Conservation (phyloP, 2,113 vertebrate species). For the Gadus chalcogrammus region DNA sequence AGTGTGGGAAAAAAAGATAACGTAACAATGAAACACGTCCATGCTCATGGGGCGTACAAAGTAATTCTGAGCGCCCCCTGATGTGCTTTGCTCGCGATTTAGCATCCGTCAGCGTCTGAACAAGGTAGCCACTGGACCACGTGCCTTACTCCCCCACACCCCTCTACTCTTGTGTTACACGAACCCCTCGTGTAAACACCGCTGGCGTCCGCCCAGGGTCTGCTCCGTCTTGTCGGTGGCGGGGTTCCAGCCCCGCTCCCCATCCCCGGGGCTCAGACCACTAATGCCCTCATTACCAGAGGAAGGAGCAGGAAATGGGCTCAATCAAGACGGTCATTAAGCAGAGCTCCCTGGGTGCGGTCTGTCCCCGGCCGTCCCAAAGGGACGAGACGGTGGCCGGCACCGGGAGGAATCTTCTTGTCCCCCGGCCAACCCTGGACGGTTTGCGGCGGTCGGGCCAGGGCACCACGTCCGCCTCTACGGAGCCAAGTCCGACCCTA, state of each 20-base stretch:
- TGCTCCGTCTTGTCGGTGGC: constrained; percentile 3
- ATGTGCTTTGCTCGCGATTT: too few relatives aligned
- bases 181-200: background rate
- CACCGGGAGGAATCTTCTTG: constrained; percentile 8
- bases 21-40: too few relatives aligned
- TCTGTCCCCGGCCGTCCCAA: constrained; percentile 21
- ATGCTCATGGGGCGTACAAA: too few relatives aligned
- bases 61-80: too few relatives aligned
- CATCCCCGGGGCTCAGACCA: constrained; percentile 30
- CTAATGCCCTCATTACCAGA: constrained; percentile 40
- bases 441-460: constrained; percentile 10
- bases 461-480: too few relatives aligned
- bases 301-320: constrained; percentile 29
- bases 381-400: constrained; percentile 5
- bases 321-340: constrained; percentile 38
- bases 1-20: too few relatives aligned
- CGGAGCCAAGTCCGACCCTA: too few relatives aligned
- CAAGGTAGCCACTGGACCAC: too few relatives aligned
- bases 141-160: background rate
- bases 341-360: constrained; percentile 28
- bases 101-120: too few relatives aligned
- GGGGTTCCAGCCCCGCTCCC: constrained; percentile 12
- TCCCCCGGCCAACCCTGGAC: constrained; percentile 22
- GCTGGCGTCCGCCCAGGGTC: background rate
- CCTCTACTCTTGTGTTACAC: background rate